Conservation (phyloP, 2,797 vertebrate species). For the Gymnopithys bicolor region DNA sequence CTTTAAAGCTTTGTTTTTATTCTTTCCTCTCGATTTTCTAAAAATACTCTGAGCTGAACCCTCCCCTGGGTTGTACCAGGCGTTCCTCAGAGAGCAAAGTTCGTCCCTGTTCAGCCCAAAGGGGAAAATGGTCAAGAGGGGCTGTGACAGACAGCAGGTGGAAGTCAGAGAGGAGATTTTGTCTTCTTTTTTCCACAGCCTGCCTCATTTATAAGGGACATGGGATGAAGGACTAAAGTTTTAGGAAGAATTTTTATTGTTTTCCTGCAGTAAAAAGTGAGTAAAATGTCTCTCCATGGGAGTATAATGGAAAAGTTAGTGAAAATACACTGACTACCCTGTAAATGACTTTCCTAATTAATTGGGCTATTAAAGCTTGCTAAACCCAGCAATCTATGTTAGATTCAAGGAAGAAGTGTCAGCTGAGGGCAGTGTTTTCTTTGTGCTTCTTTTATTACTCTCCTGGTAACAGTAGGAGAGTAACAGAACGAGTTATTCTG, state of each 20-base stretch:
- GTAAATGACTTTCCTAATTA: background rate
- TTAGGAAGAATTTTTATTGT: background rate
- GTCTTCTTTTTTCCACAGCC: background rate
- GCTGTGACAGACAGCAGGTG: background rate
- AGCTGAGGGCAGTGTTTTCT: background rate
- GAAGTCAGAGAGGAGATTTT: background rate
- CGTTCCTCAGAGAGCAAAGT: conserved; percentile 2
- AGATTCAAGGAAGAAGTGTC: background rate
- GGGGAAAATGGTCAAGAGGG: background rate
- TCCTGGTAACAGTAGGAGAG: background rate
- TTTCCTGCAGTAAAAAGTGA: background rate
- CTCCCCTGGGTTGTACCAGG: background rate
- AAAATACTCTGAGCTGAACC: conserved; percentile 35
- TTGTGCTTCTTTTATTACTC: background rate
- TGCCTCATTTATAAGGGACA: background rate
- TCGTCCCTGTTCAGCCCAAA: background rate
- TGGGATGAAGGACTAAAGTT: background rate
- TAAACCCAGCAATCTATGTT: background rate
- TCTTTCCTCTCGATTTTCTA: conserved; percentile 34
- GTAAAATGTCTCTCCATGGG: background rate
- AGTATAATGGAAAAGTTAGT: background rate
- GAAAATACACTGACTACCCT: background rate
- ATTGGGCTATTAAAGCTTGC: background rate
- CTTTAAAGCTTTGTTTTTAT: conserved; percentile 42
- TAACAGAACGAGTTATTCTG: background rate